Conservation (phyloP, 1,140 invertebrate genomes). For the Drosophila watanabei region DNA sequence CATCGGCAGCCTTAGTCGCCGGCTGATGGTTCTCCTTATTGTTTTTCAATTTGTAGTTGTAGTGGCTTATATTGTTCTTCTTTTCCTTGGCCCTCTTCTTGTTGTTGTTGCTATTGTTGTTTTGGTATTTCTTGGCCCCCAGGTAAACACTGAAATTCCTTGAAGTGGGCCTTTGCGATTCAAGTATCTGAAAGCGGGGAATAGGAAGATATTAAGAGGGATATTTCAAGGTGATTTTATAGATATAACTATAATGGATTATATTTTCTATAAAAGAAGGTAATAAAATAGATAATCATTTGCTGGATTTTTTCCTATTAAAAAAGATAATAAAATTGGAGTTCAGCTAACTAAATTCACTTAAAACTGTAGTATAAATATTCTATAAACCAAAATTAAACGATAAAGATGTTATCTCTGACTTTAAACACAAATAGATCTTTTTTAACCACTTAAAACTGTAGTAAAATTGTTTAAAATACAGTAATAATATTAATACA, state of each 20-base stretch:
- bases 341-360: neutral
- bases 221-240: neutral
- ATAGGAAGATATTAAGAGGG: neutral
- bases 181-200: slow-evolving; percentile 68
- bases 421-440: neutral
- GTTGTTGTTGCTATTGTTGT: slow-evolving; percentile 44
- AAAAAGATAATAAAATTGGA: neutral
- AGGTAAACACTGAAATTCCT: slow-evolving; percentile 73
- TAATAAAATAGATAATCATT: too few relatives aligned
- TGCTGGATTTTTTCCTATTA: neutral
- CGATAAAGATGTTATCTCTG: neutral
- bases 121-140: slow-evolving; percentile 53
- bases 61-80: slow-evolving; percentile 59
- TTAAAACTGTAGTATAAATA: neutral
- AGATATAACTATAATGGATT: neutral
- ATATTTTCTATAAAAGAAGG: neutral
- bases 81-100: slow-evolving; percentile 18
- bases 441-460: neutral
- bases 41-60: slow-evolving; percentile 77
- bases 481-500: neutral
- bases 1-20: slow-evolving; percentile 20
- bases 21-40: slow-evolving; percentile 49
- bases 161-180: slow-evolving; percentile 75
- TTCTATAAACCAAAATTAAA: neutral
- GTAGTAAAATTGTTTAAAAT: neutral